Base-by-base conservation (phyloP, 2,888 invertebrate genomes). In the Nymphalis c-album region DNA sequence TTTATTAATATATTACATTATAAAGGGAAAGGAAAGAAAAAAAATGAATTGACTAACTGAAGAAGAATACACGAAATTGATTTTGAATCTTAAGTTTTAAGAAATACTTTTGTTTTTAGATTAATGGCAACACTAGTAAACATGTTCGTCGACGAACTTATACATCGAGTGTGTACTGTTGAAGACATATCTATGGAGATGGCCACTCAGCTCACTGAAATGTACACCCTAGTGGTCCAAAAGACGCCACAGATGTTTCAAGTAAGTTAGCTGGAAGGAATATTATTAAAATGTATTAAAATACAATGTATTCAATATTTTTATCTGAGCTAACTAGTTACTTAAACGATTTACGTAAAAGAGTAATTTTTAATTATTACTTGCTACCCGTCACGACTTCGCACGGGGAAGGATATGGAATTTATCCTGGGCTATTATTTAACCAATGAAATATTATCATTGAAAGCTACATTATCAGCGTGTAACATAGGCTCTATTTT, bases 101-200 rank as follows among this genome's bases (percentile, higher is more conserved):
- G 10, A n/a, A 5, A 50, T 47, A 40, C 46, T 16, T 20, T 64
- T 64, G 62, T 61, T 79, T 75, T 31, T 76, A 89, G 89, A 68
- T 77, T 90, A 55, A 89, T 93, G 94, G 94, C 95, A 60, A 94
- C 94, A 47, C 91, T 96, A 65, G 90, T 95, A 70, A 94, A 95
- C 84, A 93, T 94, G 76, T 94, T 95, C 75, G 89, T 96, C 46
- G 94, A 94, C 50, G 95, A 95, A 80, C 82, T 97, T 22, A 94
- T 96, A 48, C 92, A 93, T 69, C 93, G 94, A 69, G 94, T 97
- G 47, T 92, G 95, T 74, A 92, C 93, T 1, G 94, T 95, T 18
- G 97, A 97, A 85, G 98, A 99, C 82, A 97, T 99, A 74, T 95
- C 97, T 0, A 95, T 96, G 50, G 94, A 96, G 76, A 96, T 96